Percentiles rank a stretch among this genome's conserved stretches.
Evolutionary conservation across 2,888 invertebrate genomes (phyloP).

Genomic region (Chalcis sispes): DNA sequence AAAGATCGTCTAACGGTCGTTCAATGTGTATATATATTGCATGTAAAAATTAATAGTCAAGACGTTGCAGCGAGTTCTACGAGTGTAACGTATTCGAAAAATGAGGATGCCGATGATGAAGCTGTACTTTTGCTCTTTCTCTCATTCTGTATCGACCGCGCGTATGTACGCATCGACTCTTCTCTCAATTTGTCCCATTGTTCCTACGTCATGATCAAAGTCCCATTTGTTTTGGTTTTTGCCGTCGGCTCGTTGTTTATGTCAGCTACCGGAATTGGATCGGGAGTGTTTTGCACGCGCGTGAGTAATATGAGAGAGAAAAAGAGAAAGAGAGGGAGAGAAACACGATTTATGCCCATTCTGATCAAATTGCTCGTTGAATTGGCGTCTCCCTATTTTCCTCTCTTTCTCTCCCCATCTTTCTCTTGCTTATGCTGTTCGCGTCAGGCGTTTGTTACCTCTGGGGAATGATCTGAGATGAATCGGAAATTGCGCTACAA

Average conservation of each 20-base stretch:
- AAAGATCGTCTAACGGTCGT: slow-evolving; percentile 7
- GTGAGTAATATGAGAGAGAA: too few relatives aligned
- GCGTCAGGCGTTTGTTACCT: not conserved
- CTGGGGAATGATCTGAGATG: slow-evolving; percentile 40
- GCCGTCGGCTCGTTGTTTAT: slow-evolving; percentile 19
- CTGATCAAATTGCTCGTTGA: slow-evolving; percentile 41
- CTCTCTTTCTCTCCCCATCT: not conserved
- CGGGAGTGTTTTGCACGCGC: slow-evolving; percentile 6
- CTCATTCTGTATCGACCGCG: too few relatives aligned
- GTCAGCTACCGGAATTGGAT: slow-evolving; percentile 16
- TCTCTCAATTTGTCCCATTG: slow-evolving; percentile 24
- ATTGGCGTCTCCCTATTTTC: not conserved
- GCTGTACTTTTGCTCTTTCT: not conserved
- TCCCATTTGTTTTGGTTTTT: slow-evolving; percentile 34
- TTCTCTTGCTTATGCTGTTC: not conserved
- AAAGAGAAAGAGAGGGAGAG: slow-evolving; percentile 8
- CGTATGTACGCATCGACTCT: not conserved
- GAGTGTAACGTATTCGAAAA: too few relatives aligned
- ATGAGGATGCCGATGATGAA: slow-evolving; percentile 27
- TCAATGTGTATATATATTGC: not conserved
- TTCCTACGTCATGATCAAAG: slow-evolving; percentile 19
- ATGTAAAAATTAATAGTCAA: not conserved
- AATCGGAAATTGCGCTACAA: slow-evolving; percentile 39
- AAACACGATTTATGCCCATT: slow-evolving; percentile 46
- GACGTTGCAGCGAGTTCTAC: not conserved